These are phyloP conservation scores for Pogonognathellus flavescens DNA, from an alignment of 1,140 invertebrate species.

Conservation along the genomic window DNA sequence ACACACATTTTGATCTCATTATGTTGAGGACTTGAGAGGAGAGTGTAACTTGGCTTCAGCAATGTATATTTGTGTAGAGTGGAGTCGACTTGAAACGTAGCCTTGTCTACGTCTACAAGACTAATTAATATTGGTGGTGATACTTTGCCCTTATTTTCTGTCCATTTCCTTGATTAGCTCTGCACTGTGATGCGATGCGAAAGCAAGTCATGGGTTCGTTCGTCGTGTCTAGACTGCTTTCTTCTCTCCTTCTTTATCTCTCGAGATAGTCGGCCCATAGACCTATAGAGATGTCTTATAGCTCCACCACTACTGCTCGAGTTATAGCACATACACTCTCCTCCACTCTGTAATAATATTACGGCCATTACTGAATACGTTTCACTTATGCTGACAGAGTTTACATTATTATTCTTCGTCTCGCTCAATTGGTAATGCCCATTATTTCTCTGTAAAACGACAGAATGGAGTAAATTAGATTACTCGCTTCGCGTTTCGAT, in stretches of 20 bases:
- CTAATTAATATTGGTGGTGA: slow-evolving; percentile 63
- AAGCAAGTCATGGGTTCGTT: slow-evolving; percentile 24
- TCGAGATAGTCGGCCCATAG: not conserved
- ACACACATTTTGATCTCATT: slow-evolving; percentile 64
- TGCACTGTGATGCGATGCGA: slow-evolving; percentile 39
- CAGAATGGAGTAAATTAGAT: slow-evolving; percentile 46
- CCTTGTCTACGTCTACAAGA: slow-evolving; percentile 53
- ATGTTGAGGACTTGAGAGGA: slow-evolving; percentile 53
- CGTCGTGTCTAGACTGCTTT: slow-evolving; percentile 38
- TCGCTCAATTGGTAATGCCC: slow-evolving; percentile 30
- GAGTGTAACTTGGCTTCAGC: slow-evolving; percentile 45
- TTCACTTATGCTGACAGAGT: not conserved
- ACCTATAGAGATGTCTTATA: not conserved
- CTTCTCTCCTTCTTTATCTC: slow-evolving; percentile 34
- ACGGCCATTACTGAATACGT: not conserved
- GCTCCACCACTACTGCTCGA: too few relatives aligned
- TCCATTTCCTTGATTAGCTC: slow-evolving; percentile 65
- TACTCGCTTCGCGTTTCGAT: slow-evolving; percentile 10
- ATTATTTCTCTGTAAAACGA: slow-evolving; percentile 47
- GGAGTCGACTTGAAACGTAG: slow-evolving; percentile 46
- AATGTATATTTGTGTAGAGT: slow-evolving; percentile 33
- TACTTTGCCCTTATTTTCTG: slow-evolving; percentile 61
- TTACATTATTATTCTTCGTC: slow-evolving; percentile 23
- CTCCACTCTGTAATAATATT: too few relatives aligned
- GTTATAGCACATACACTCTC: not conserved